Conservation (phyloP, 2,888 invertebrate species). For the Malthinus flaveolus region DNA sequence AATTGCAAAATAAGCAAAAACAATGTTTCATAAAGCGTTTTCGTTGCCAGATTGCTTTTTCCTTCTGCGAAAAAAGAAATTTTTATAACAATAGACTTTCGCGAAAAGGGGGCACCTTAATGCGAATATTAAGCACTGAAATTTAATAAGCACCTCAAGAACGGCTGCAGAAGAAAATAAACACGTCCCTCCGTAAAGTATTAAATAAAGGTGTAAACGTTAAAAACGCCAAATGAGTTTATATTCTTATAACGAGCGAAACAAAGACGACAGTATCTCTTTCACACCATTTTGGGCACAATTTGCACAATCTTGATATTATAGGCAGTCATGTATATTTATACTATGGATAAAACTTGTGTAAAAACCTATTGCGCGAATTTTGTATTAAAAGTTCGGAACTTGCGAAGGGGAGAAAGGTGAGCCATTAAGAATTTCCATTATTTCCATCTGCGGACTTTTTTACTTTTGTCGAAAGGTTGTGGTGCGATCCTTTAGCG, state of each 20-base stretch:
- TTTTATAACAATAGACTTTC: slow-evolving; percentile 42
- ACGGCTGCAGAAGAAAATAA: slow-evolving; percentile 46
- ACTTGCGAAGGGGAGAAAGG: slow-evolving; percentile 28
- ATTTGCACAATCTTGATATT: slow-evolving; percentile 53
- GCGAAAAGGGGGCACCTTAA: slow-evolving; percentile 38
- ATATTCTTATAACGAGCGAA: slow-evolving; percentile 27
- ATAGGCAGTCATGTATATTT: slow-evolving; percentile 53
- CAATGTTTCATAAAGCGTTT: slow-evolving; percentile 18
- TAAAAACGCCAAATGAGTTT: slow-evolving; percentile 46
- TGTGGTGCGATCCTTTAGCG: slow-evolving; percentile 17
- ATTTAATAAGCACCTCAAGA: slow-evolving; percentile 51
- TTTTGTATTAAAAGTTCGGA: slow-evolving; percentile 48
- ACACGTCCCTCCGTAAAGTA: slow-evolving; percentile 44
- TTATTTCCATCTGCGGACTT: slow-evolving; percentile 56
- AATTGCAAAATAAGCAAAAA: slow-evolving; percentile 6
- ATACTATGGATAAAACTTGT: slow-evolving; percentile 50
- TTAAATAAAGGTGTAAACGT: slow-evolving; percentile 53
- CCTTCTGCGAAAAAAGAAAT: slow-evolving; percentile 32
- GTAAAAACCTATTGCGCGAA: slow-evolving; percentile 47
- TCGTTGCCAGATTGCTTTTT: slow-evolving; percentile 20
- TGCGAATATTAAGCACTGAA: slow-evolving; percentile 50
- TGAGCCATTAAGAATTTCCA: slow-evolving; percentile 54
- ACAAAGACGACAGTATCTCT: slow-evolving; percentile 39
- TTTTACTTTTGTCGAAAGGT: slow-evolving; percentile 44
- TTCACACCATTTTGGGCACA: slow-evolving; percentile 44